These are phyloP conservation scores for Harlomillsia oculata DNA, from an alignment of 1,140 invertebrate species.

Conservation along the genomic window DNA sequence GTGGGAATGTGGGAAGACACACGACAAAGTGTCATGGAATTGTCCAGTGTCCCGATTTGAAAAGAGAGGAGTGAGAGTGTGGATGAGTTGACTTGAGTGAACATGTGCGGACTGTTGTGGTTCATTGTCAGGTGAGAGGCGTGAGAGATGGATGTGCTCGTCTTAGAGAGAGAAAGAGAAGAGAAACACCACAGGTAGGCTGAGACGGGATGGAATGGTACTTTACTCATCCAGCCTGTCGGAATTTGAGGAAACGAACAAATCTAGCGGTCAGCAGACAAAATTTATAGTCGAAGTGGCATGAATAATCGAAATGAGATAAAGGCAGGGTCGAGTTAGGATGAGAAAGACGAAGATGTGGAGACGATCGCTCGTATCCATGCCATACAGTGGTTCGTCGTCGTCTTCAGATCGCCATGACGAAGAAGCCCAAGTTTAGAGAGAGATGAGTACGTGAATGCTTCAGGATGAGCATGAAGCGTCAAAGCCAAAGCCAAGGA, in stretches of 20 bases:
- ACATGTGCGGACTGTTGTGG: not conserved
- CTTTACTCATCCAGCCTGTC: slow-evolving; percentile 25
- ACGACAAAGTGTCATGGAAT: too few relatives aligned
- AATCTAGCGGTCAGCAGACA: slow-evolving; percentile 21
- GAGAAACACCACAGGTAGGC: slow-evolving; percentile 22
- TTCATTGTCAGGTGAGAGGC: slow-evolving; percentile 5
- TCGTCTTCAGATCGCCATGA: not conserved
- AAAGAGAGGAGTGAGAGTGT: too few relatives aligned
- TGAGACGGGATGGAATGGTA: slow-evolving; percentile 21
- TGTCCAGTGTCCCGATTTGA: too few relatives aligned
- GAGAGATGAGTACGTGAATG: not conserved
- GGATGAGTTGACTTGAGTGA: too few relatives aligned
- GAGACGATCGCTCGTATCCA: slow-evolving; percentile 8
- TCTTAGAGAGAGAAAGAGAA: not conserved
- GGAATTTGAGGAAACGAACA: slow-evolving; percentile 30
- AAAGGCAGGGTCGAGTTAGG: slow-evolving; percentile 20
- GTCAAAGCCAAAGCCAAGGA: too few relatives aligned
- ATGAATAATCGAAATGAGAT: slow-evolving; percentile 37
- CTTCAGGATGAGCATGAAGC: not conserved
- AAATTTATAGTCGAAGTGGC: slow-evolving; percentile 35
- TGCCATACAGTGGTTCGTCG: not conserved
- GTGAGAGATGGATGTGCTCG: slow-evolving; percentile 8
- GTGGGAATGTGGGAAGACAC: too few relatives aligned
- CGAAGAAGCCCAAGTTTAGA: too few relatives aligned
- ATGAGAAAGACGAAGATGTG: not conserved